Evolutionary conservation across 2,888 invertebrate genomes (phyloP), one percentile per base, ranked within the genome.

Genomic region (Xestoiulus laeticollis): DNA sequence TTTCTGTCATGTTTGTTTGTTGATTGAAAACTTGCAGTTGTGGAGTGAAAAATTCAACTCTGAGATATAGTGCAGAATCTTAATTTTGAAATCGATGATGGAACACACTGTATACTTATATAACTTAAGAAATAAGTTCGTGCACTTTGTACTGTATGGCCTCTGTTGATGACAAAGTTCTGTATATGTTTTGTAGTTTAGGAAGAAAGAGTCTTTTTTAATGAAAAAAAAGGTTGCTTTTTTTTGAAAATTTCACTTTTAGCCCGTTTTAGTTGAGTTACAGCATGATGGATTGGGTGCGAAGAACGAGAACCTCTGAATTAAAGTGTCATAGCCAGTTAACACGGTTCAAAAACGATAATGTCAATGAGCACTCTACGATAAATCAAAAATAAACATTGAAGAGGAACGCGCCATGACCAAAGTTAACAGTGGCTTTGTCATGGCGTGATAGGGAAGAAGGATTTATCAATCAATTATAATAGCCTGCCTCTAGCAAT

Each of bases 371-470:
- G 30, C 78, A 30, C 78, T 19, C 85, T n/a, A 85, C 38, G 19
- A 85, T 85, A 85, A 85, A 85, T 85, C 85, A 85, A 85, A 85
- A 22, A 38, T 38, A 85, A 85, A 85, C 85, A 85, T 38, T 85
- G 22, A 85, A 85, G 38, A 43, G 22, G n/a, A 85, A n/a, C 85
- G 26, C 44, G n/a, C 16, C 44, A 44, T 38, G 85, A 33, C 43
- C 85, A 85, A 19, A 22, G 33, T 38, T 85, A 38, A 38, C 85
- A 85, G 38, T 85, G 43, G n/a, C 84, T 84, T 84, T 84, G 84
- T 84, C 84, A 84, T 32, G 84, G 12, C 38, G 33, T 22, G n/a
- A 19, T n/a, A 3, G n/a, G 26, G 3, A 85, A 38, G 26, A 12
- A 85, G 26, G 44, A 85, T 85, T 38, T 44, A 85, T 38, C 85